Evolutionary conservation across 2,888 invertebrate genomes (phyloP), one percentile per base, ranked within the genome.

Genomic region (Cerastoderma edule): DNA sequence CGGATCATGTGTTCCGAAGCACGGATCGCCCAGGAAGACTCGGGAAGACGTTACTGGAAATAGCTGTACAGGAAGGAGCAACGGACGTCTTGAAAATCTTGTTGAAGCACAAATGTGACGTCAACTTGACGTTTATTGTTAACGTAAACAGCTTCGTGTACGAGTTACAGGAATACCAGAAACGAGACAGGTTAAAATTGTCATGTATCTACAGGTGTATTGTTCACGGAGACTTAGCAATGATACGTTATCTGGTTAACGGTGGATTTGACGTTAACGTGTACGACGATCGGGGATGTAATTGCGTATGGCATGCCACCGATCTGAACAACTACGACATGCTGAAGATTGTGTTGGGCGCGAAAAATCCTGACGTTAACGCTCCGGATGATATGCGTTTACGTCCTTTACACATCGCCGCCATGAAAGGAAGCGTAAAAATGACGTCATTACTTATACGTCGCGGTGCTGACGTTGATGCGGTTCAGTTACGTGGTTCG

Each of bases 231-330:
- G 80, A 88, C 60, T 53, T 84, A 22, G 83, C 83, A 10, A 83
- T 88, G 77, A 85, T 88, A n/a, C 81, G 82, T 67, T 69, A 81
- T 44, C 73, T 89, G 22, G 86, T 89, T 1, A 75, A 72, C 48
- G 88, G 84, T 10, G 88, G 88, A 13, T 86, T 85, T 73, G 88
- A 89, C 72, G 88, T 89, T 8, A 89, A 89, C 68, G 66, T 86
- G 13, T 71, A 83, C 68, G 89, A 89, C 63, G 87, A 88, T 56
- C 74, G 88, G 16, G 87, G 87, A 19, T 88, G 89, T 73, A 85
- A 86, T 10, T 83, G 87, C 0, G 68, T 88, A 24, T 88, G 88
- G 88, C 89, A 89, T 60, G 88, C 88, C 16, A 85, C 86, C 2
- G 89, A 89, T 75, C 75, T 88, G 16, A 79, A 86, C 66, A 85